Percentiles rank a stretch among this genome's conserved stretches.
phyloP scores from a whole-genome alignment of 2,797 vertebrate genomes.

The Pempheris klunzingeri region DNA sequence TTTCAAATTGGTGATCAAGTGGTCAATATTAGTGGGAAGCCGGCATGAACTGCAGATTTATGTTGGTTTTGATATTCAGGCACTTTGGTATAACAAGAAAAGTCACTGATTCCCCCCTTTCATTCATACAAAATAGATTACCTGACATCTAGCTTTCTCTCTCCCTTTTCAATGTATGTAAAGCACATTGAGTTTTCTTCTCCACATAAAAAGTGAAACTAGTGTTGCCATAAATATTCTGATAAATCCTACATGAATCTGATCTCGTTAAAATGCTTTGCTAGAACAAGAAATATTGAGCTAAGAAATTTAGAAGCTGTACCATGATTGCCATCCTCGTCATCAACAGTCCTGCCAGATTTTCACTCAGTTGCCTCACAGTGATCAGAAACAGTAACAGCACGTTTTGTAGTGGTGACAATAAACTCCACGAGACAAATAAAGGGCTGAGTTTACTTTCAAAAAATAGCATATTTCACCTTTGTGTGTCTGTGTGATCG shows the following conservation, averaged over 20 bases:
- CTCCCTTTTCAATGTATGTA: not conserved
- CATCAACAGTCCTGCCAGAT: slow-evolving; percentile 3
- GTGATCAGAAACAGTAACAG: slow-evolving; percentile 31
- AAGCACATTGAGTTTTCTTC: not conserved
- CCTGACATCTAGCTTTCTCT: not conserved
- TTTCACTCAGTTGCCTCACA: slow-evolving; percentile 19
- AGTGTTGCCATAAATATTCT: not conserved
- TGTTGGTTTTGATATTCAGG: not conserved
- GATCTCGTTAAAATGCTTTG: slow-evolving; percentile 3
- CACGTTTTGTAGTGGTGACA: slow-evolving; percentile 7
- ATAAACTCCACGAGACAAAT: slow-evolving; percentile 16
- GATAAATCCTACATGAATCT: not conserved
- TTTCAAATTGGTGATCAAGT: not conserved
- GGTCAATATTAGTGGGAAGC: not conserved
- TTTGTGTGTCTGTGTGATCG: not conserved
- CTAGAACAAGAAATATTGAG: not conserved
- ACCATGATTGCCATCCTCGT: not conserved
- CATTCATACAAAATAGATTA: not conserved
- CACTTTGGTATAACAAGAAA: not conserved
- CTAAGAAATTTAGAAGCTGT: not conserved
- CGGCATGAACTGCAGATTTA: not conserved
- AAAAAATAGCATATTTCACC: not conserved
- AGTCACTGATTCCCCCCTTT: not conserved
- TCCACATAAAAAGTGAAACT: not conserved
- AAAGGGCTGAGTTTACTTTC: not conserved